Percentiles rank a stretch among this genome's conserved stretches.
phyloP scores from a whole-genome alignment of 2,113 vertebrate species.

The Tapirus terrestris region DNA sequence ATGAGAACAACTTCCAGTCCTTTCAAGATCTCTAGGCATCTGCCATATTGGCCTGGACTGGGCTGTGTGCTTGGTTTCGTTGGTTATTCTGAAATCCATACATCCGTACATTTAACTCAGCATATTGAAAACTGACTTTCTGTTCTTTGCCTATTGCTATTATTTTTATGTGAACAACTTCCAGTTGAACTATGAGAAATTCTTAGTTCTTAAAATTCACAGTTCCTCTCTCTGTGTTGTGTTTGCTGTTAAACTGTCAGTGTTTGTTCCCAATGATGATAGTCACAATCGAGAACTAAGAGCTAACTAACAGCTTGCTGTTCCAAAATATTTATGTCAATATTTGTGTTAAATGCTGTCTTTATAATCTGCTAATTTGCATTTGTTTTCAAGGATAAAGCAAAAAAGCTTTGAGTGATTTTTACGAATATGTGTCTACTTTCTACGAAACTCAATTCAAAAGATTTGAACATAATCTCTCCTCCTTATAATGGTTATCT shows the following conservation, averaged over 20 bases:
- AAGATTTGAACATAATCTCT: neutral
- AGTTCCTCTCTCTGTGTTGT: neutral
- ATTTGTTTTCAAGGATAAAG: constrained; percentile 60
- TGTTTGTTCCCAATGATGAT: neutral
- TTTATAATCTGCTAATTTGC: constrained; percentile 52
- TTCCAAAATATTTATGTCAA: constrained; percentile 50
- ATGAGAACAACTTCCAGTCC: neutral
- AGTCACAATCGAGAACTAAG: constrained; percentile 22
- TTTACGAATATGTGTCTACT: neutral
- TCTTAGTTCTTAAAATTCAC: neutral
- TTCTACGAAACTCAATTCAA: neutral
- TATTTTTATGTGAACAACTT: neutral
- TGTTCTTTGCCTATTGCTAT: neutral
- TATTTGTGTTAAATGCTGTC: constrained; percentile 49
- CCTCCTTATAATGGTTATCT: neutral
- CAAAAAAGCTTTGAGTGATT: neutral
- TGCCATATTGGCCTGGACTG: neutral
- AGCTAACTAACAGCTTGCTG: constrained; percentile 25
- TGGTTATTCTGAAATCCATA: neutral
- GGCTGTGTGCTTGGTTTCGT: neutral
- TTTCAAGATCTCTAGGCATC: neutral
- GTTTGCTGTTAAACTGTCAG: neutral
- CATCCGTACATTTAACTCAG: neutral
- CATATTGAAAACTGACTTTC: neutral
- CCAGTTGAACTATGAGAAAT: neutral